Evolutionary conservation across 2,888 invertebrate species (phyloP).

Genomic region (Ectemnius lituratus): DNA sequence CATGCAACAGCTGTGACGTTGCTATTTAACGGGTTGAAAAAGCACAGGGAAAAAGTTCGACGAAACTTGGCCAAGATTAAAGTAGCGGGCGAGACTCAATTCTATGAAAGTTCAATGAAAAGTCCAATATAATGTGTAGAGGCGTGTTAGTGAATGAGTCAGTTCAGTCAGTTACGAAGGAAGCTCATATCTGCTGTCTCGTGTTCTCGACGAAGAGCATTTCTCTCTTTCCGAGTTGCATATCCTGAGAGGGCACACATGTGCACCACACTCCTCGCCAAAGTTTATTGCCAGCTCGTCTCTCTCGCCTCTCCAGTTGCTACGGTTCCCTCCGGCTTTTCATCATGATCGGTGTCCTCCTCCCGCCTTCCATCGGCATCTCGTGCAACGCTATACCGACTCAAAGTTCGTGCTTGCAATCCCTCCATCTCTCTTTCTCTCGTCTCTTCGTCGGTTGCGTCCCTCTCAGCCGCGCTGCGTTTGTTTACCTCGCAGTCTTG

Average conservation of each 20-base stretch:
- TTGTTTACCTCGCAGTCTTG: constrained; percentile 66
- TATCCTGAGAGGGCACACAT: constrained; percentile 63
- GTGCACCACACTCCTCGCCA: constrained; percentile 71
- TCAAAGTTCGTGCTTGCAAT: constrained; percentile 47
- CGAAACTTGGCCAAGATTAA: too few relatives aligned
- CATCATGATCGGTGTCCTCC: constrained; percentile 39
- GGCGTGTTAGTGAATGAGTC: too few relatives aligned
- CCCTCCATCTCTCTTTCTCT: constrained; percentile 20
- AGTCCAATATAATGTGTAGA: too few relatives aligned
- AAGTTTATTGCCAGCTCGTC: constrained; percentile 69
- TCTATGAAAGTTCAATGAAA: too few relatives aligned
- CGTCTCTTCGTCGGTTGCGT: constrained; percentile 15
- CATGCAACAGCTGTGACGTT: too few relatives aligned
- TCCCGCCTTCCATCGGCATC: constrained; percentile 46
- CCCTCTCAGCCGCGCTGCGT: constrained; percentile 40
- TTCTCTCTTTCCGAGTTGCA: constrained; percentile 45
- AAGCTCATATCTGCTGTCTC: background rate
- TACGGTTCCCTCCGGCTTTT: constrained; percentile 27
- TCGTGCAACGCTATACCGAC: constrained; percentile 40
- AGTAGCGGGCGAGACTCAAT: too few relatives aligned
- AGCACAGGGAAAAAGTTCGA: too few relatives aligned
- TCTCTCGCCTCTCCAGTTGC: constrained; percentile 21
- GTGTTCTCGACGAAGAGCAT: background rate
- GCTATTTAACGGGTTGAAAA: too few relatives aligned
- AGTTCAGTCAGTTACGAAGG: background rate